Evolutionary conservation across 1,140 invertebrate genomes (phyloP).

Genomic region (Achroia grisella): DNA sequence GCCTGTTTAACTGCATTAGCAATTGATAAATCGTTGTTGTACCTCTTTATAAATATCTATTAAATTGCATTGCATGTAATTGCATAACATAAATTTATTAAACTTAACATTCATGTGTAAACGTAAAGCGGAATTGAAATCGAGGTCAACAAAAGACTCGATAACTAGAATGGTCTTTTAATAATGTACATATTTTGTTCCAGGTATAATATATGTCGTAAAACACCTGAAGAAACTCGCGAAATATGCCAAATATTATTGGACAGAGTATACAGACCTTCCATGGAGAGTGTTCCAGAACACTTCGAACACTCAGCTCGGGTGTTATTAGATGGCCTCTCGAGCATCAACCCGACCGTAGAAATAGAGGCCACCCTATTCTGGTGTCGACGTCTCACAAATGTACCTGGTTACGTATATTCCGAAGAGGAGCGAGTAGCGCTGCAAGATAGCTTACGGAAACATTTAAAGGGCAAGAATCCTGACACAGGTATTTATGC

Average conservation of each 20-base stretch:
- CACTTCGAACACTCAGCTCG: slow-evolving; percentile 67
- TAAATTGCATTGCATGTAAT: too few species aligned
- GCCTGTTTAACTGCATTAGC: too few species aligned
- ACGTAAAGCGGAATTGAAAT: too few species aligned
- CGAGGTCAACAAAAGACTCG: too few species aligned
- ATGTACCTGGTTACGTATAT: slow-evolving; percentile 57
- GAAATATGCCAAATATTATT: slow-evolving; percentile 53
- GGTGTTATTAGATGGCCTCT: slow-evolving; percentile 64
- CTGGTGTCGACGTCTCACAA: slow-evolving; percentile 32
- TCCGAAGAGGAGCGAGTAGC: slow-evolving; percentile 39
- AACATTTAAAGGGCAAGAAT: slow-evolving; percentile 32
- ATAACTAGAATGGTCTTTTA: too few species aligned
- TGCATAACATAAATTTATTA: too few species aligned
- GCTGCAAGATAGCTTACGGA: slow-evolving; percentile 22
- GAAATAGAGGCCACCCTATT: slow-evolving; percentile 43
- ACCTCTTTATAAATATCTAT: too few species aligned
- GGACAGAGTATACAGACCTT: slow-evolving; percentile 55
- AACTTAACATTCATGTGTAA: too few species aligned
- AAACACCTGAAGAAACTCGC: slow-evolving; percentile 55
- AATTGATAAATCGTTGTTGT: too few species aligned
- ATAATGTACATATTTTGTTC: slow-evolving; percentile 3
- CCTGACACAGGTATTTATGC: slow-evolving; percentile 30
- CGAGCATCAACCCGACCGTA: slow-evolving; percentile 51
- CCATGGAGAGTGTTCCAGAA: slow-evolving; percentile 59
- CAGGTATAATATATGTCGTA: slow-evolving; percentile 76